Conservation (phyloP, 2,113 vertebrate species). For the Ptyas mucosa region DNA sequence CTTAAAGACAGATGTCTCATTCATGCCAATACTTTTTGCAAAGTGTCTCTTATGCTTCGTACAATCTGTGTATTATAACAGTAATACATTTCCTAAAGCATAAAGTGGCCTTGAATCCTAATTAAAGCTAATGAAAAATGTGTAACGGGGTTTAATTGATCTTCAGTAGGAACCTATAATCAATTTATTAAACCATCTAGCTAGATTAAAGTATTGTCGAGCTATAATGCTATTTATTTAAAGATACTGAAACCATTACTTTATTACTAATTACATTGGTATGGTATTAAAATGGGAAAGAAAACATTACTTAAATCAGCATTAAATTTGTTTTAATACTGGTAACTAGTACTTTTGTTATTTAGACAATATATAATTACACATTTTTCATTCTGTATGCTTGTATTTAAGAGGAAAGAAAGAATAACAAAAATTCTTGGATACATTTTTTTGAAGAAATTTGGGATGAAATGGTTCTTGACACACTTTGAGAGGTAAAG, state of each 20-base stretch:
- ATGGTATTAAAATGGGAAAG: background rate
- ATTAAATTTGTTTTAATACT: background rate
- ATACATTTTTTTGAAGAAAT: background rate
- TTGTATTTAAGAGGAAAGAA: background rate
- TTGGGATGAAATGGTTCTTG: background rate
- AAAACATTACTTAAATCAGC: background rate
- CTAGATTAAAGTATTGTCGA: background rate
- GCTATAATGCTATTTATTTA: background rate
- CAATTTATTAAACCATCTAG: background rate
- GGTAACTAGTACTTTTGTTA: background rate
- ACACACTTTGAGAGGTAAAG: background rate
- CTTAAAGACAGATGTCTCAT: background rate
- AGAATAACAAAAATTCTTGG: background rate
- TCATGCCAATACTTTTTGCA: background rate
- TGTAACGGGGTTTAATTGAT: background rate
- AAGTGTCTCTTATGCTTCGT: background rate
- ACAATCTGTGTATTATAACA: background rate
- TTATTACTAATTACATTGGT: background rate
- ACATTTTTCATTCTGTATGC: background rate
- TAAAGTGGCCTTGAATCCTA: background rate
- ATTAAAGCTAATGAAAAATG: background rate
- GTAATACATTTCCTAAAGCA: background rate
- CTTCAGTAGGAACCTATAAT: background rate
- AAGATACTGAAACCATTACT: background rate
- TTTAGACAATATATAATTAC: background rate